Evolutionary conservation across 2,888 invertebrate species (phyloP), one percentile per base, ranked within the genome.

Genomic region (Lasioglossum morio): DNA sequence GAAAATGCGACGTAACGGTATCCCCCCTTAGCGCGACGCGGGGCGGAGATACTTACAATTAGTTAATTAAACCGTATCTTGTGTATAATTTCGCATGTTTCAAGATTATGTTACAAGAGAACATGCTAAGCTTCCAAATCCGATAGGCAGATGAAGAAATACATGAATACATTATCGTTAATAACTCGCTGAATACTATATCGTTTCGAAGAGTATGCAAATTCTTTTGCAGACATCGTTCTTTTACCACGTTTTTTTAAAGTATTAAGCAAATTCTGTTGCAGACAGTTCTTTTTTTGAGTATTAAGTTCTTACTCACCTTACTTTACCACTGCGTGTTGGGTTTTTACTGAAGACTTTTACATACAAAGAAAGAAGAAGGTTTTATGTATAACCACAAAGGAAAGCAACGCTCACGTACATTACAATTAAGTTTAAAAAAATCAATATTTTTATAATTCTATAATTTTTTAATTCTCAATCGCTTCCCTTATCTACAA

Each of bases 51-150:
- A 69, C 69, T 69, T 69, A 34, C 34, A 34, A 34, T 34, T 34
- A 69, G 37, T 37, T 69, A 69, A 69, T 69, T 37, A 69, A 69
- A 69, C 69, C 69, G 69, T 69, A 40, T n/a, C 37, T 7, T 66
- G 34, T 23, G 66, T 69, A 40, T 10, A 69, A 69, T 69, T 69
- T 34, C 37, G 66, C 66, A 66, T 66, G 34, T 34, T 34, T 66
- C 66, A 34, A 37, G 69, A 69, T 69, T 14, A 69, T 40, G 23
- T 40, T 69, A 69, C 37, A 37, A 37, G 23, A 40, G 69, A 37
- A 12, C 37, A 37, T 12, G 37, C 34, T 34, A 69, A 69, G 37
- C 69, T 23, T 69, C 69, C 34, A 23, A 37, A 69, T 23, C 37
- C 37, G 69, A 69, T 19, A 8, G 34, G 19, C 16, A 34, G 34